Base-by-base conservation (phyloP, 37 sponge, comb jelly and placozoan genomes). In the Halichondria panicea region DNA sequence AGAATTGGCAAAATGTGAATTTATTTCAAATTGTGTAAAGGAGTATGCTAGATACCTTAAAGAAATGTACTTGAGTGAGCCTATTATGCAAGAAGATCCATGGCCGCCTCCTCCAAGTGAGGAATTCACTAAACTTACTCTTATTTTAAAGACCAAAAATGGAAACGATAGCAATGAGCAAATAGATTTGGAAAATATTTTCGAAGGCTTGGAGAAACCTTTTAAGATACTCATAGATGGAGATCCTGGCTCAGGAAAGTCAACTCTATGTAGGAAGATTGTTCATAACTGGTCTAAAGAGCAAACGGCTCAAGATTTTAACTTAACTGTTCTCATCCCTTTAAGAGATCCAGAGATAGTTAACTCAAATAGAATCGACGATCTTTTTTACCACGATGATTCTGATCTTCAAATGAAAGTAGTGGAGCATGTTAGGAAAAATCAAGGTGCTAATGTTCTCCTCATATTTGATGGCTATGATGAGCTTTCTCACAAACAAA, bases 391-490 rank as follows among this genome's bases (percentile, higher is more conserved):
- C 27, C 68, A 68, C 24, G 43, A 41, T 68, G 43, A 68, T 43
- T 4, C 48, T 2, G 27, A 38, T 2, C 68, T 68, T 39, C 22
- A 39, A 27, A 21, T 43, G 48, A 28, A 38, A 43, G 27, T 41
- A n/a, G 68, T 27, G 21, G 2, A 41, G 25, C 28, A 68, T 4
- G 38, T 68, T 18, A 28, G 43, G 18, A 27, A 68, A 42, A 28
- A 40, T 43, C 28, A 40, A 18, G 68, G 68, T 43, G 45, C 25
- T 43, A 68, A 68, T 24, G 40, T 68, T 30, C 30, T 68, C 28
- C 46, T 68, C 27, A 68, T 68, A 22, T 68, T 68, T n/a, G 68
- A 68, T 68, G 68, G 68, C 36, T 68, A 43, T 68, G 68, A 68
- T 43, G 68, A 68, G 68, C 27, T 68, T 4, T 28, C 39, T 22